These are phyloP conservation scores for Diloba caeruleocephala DNA, from an alignment of 2,888 invertebrate genomes.

Conservation along the genomic window DNA sequence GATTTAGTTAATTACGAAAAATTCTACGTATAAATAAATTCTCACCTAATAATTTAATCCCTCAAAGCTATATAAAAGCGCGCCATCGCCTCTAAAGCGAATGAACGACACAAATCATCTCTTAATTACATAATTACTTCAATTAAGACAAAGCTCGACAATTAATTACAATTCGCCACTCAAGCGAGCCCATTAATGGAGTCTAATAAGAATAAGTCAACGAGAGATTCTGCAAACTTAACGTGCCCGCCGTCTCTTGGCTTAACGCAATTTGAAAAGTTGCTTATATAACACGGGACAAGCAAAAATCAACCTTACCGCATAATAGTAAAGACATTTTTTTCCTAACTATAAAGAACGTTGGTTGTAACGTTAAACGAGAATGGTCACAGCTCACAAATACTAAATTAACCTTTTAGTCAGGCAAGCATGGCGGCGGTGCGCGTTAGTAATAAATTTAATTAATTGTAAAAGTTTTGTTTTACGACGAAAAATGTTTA, in stretches of 20 bases:
- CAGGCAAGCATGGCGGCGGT: constrained; percentile 62
- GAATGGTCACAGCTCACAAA: constrained; percentile 65
- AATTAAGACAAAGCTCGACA: constrained; percentile 58
- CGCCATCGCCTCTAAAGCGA: constrained; percentile 30
- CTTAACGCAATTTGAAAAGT: constrained; percentile 43
- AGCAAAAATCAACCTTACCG: constrained; percentile 37
- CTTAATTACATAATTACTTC: constrained; percentile 68
- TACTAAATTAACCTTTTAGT: constrained; percentile 74
- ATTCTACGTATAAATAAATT: constrained; percentile 19
- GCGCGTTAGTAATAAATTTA: constrained; percentile 62
- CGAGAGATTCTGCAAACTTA: constrained; percentile 66
- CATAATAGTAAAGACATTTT: constrained; percentile 40
- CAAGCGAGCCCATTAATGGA: constrained; percentile 48
- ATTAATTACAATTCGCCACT: constrained; percentile 61
- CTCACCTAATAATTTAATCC: constrained; percentile 22
- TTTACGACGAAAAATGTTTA: constrained; percentile 9
- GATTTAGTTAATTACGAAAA: not conserved
- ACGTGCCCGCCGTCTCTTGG: constrained; percentile 44
- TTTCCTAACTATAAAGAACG: constrained; percentile 20
- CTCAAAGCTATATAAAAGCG: constrained; percentile 3
- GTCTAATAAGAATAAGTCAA: constrained; percentile 67
- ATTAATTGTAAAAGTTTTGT: constrained; percentile 59
- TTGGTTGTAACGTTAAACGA: constrained; percentile 56
- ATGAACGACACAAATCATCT: constrained; percentile 55
- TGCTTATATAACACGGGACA: constrained; percentile 27